Evolutionary conservation across 2,888 invertebrate species (phyloP).

Genomic region (Trissolcus japonicus): DNA sequence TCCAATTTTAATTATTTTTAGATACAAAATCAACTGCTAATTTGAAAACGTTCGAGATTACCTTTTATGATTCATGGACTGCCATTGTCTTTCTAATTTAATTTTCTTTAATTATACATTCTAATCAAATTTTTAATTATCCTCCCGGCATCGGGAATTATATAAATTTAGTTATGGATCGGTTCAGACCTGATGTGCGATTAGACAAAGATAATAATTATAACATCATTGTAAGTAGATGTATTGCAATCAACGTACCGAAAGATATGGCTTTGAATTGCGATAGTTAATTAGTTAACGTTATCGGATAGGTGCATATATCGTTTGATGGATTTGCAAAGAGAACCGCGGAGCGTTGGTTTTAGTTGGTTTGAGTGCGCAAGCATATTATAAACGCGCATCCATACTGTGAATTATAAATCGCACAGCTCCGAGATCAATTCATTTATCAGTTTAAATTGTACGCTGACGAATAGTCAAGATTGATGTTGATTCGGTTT

Average conservation of each 20-base stretch:
- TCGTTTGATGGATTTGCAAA: constrained; percentile 18
- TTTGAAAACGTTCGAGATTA: too few relatives aligned
- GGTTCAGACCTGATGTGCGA: too few relatives aligned
- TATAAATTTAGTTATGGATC: too few relatives aligned
- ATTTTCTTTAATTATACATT: too few relatives aligned
- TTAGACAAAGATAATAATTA: too few relatives aligned
- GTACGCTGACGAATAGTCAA: constrained; percentile 37
- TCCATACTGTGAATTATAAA: constrained; percentile 32
- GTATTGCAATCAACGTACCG: too few relatives aligned
- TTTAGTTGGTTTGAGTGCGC: too few relatives aligned
- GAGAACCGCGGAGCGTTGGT: constrained; percentile 10
- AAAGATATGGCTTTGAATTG: background rate
- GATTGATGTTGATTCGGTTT: constrained; percentile 45
- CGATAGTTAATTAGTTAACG: constrained; percentile 12
- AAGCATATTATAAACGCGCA: constrained; percentile 32
- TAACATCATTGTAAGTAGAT: too few relatives aligned
- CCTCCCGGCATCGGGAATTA: too few relatives aligned
- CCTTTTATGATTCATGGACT: background rate
- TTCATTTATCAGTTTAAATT: constrained; percentile 36
- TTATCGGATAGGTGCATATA: background rate
- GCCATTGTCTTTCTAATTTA: constrained; percentile 5
- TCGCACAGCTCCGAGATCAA: constrained; percentile 34
- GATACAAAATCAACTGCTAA: too few relatives aligned
- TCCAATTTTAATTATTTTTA: too few relatives aligned
- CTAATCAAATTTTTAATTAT: too few relatives aligned